These are phyloP conservation scores for Pseudomugil gertrudae DNA, from an alignment of 2,797 vertebrate genomes.

Conservation along the genomic window DNA sequence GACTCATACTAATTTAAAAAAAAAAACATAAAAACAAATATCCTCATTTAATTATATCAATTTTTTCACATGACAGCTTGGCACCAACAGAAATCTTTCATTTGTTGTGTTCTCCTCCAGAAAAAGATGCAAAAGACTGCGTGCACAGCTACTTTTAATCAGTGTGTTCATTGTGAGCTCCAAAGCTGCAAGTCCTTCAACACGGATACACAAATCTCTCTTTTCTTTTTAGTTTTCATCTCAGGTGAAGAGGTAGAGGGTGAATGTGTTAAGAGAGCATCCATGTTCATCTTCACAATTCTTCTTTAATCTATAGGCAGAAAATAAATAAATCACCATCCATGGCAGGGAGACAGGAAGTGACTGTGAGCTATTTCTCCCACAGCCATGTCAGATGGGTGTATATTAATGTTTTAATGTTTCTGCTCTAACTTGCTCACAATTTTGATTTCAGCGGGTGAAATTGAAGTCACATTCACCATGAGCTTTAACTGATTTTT, in stretches of 20 bases:
- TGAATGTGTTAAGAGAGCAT: conserved; percentile 18
- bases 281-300: conserved; percentile 45
- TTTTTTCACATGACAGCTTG: not conserved
- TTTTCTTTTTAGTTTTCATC: not conserved
- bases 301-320: conserved; percentile 34
- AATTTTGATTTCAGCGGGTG: conserved; percentile 2
- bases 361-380: conserved; percentile 9
- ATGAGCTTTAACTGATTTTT: conserved; percentile 1
- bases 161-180: too few relatives aligned
- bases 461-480: conserved; percentile 8
- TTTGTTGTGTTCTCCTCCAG: not conserved
- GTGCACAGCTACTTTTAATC: not conserved
- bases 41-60: not conserved
- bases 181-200: not conserved
- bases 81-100: not conserved
- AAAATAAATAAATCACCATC: conserved; percentile 19
- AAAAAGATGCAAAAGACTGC: not conserved
- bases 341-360: conserved; percentile 13
- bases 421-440: not conserved
- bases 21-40: not conserved
- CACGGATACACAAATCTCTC: not conserved
- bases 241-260: conserved; percentile 21
- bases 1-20: not conserved
- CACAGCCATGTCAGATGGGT: not conserved
- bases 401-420: not conserved